Evolutionary conservation across 1,140 invertebrate species (phyloP), one percentile per base, ranked within the genome.

Genomic region (Nomia melanderi): DNA sequence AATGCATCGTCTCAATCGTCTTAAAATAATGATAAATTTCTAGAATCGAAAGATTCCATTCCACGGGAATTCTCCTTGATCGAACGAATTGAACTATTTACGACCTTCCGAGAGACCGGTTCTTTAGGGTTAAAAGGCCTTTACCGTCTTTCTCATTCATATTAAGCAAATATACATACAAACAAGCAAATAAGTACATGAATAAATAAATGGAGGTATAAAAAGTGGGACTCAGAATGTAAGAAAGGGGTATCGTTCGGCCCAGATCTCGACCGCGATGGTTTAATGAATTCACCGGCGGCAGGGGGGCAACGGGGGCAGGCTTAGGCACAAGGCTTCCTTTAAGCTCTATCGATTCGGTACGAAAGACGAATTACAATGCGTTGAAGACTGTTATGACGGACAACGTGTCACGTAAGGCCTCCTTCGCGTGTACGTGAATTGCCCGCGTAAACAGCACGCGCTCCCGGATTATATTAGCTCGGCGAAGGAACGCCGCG

Each of bases 271-370:
- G 54, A 53, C 36, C 59, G 14, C 56, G 57, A 31, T 73, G 57
- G 39, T 73, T 67, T 59, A 78, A 74, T 63, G 75, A n/a, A 78
- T 62, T 63, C 62, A 41, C 25, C n/a, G 36, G 50, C 20, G 36
- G 50, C n/a, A 41, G 44, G 47, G 65, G 69, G 62, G 41, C n/a
- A n/a, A n/a, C n/a, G 60, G 66, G 44, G 66, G 64, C 12, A 23
- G 3, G 17, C 11, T 27, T 47, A 66, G 25, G 62, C 67, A 72
- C 70, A 78, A 82, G 82, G 82, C 81, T 84, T 84, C 82, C 65
- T 83, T 83, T 77, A 73, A 84, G 81, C 81, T 80, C 69, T 84
- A 84, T 84, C 70, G 82, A 84, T 84, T 84, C 60, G 33, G 27
- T 70, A 36, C 47, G 59, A 66, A 72, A 73, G 73, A 62, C 69